Conservation (phyloP, 2,113 vertebrate species). For the Hypanus sabinus region DNA sequence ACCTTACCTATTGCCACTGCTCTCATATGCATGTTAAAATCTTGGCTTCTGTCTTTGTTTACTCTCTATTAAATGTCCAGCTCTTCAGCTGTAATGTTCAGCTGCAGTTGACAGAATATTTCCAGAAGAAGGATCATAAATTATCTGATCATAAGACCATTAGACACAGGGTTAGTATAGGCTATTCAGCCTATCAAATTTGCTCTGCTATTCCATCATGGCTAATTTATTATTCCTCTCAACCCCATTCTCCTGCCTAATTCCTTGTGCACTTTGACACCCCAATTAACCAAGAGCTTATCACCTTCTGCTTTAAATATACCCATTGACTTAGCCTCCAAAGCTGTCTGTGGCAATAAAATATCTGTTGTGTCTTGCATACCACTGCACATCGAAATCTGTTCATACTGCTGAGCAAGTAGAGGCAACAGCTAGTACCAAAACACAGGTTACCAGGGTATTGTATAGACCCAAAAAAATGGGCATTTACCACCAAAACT, state of each 20-base stretch:
- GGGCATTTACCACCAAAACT: background rate
- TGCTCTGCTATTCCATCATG: too few species aligned
- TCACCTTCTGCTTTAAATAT: too few species aligned
- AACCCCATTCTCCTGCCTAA: too few species aligned
- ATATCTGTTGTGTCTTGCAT: background rate
- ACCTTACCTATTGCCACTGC: background rate
- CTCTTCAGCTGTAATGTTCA: background rate
- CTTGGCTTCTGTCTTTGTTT: background rate
- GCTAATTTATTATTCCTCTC: too few species aligned
- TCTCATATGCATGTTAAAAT: background rate
- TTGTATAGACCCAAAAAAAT: background rate
- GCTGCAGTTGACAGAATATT: background rate
- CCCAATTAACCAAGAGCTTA: too few species aligned
- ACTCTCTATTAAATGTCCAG: background rate
- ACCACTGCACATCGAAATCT: background rate
- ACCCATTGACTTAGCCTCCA: too few species aligned
- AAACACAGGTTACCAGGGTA: background rate
- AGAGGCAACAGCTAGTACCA: background rate
- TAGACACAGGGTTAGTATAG: too few species aligned
- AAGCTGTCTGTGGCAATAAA: background rate
- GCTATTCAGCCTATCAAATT: too few species aligned
- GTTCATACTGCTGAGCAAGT: background rate
- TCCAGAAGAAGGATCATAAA: background rate
- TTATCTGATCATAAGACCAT: background rate
- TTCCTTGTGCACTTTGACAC: too few species aligned